Evolutionary conservation across 1,140 invertebrate genomes (phyloP).

Genomic region (Bilobella aurantiaca): DNA sequence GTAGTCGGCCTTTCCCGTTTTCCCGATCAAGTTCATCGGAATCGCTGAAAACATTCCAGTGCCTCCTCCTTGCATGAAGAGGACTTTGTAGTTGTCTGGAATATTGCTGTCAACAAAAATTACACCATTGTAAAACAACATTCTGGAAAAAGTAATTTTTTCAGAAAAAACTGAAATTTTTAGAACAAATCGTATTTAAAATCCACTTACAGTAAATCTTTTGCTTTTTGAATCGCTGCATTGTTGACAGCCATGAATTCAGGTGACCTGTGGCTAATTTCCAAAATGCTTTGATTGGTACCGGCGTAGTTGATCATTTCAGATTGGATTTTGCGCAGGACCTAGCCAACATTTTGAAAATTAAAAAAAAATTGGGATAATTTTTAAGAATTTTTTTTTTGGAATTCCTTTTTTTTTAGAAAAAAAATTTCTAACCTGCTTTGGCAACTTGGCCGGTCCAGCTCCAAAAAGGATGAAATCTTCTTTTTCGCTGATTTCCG

Average conservation of each 20-base stretch:
- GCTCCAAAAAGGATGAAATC: constrained; percentile 72
- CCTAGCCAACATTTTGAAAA: too few species aligned
- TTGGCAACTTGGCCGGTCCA: constrained; percentile 83
- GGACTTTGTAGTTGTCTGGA: constrained; percentile 82
- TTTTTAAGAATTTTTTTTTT: constrained; percentile 9
- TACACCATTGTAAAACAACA: background rate
- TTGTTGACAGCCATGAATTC: constrained; percentile 76
- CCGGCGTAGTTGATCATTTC: constrained; percentile 67
- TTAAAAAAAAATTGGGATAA: too few species aligned
- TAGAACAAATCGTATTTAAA: constrained; percentile 3
- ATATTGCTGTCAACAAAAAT: constrained; percentile 58
- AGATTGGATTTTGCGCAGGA: constrained; percentile 67
- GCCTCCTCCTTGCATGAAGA: constrained; percentile 92
- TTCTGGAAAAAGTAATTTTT: background rate
- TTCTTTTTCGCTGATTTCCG: constrained; percentile 8
- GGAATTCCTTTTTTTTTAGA: too few species aligned
- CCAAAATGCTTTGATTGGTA: constrained; percentile 75
- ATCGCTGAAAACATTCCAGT: constrained; percentile 87
- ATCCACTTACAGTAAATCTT: constrained; percentile 61
- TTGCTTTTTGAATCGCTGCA: constrained; percentile 59
- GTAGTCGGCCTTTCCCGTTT: constrained; percentile 70
- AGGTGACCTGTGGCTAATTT: constrained; percentile 81
- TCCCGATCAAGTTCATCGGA: constrained; percentile 76
- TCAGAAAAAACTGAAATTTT: too few species aligned
- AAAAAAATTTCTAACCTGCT: too few species aligned